These are phyloP conservation scores for Pavo muticus DNA, from an alignment of 2,113 vertebrate genomes.

Conservation along the genomic window DNA sequence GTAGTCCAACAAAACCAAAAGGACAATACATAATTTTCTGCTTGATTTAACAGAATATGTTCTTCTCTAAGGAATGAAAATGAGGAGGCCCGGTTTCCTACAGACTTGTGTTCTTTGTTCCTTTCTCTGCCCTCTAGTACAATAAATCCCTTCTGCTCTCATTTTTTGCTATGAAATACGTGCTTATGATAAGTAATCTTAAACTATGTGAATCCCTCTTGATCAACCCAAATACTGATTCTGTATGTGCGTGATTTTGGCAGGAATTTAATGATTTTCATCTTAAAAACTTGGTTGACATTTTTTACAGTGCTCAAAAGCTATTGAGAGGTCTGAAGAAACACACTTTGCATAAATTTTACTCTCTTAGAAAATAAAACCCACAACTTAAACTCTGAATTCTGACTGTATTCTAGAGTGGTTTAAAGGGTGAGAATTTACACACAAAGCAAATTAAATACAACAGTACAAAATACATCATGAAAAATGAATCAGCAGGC, in stretches of 20 bases:
- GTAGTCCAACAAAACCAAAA: slow-evolving; percentile 39
- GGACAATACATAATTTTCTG: slow-evolving; percentile 62
- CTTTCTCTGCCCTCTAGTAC: neutral
- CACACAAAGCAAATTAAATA: neutral
- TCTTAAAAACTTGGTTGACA: neutral
- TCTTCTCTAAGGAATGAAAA: slow-evolving; percentile 60
- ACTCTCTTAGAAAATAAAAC: neutral
- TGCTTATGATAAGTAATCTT: neutral
- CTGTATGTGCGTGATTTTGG: neutral
- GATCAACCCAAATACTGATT: neutral
- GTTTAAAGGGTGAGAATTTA: neutral
- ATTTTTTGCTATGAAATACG: neutral
- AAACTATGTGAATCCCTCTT: neutral
- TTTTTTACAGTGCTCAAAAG: neutral
- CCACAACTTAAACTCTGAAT: neutral
- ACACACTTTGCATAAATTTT: neutral
- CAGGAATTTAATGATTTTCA: neutral
- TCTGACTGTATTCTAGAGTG: neutral
- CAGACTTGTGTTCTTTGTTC: slow-evolving; percentile 43
- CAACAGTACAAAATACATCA: neutral
- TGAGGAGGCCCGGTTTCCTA: slow-evolving; percentile 39
- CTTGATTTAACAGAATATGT: slow-evolving; percentile 55
- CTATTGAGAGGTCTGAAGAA: neutral
- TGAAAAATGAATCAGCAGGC: neutral
- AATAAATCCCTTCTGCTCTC: slow-evolving; percentile 29